Conservation (phyloP, 2,797 vertebrate species). For the Gadopsis marmoratus region DNA sequence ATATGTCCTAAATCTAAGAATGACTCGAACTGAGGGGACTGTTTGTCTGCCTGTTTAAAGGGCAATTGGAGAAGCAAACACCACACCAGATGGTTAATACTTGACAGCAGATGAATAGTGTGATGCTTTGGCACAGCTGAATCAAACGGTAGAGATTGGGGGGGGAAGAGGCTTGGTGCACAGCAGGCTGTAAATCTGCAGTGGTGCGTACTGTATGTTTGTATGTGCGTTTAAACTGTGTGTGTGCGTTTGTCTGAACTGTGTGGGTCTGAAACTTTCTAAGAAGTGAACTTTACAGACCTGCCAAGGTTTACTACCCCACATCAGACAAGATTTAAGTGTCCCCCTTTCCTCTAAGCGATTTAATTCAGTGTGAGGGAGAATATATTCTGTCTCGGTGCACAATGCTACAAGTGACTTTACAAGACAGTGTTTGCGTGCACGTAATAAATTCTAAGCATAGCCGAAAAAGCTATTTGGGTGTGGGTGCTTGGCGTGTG, state of each 20-base stretch:
- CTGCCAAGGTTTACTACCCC: slow-evolving; percentile 63
- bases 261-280: slow-evolving; percentile 18
- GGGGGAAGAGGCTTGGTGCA: slow-evolving; percentile 28
- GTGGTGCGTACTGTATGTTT: slow-evolving; percentile 25
- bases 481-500: not conserved
- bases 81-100: slow-evolving; percentile 52
- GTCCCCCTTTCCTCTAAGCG: slow-evolving; percentile 25
- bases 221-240: slow-evolving; percentile 21
- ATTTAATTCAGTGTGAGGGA: slow-evolving; percentile 48
- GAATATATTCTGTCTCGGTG: slow-evolving; percentile 33
- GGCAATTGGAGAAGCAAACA: slow-evolving; percentile 49
- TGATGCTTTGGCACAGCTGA: slow-evolving; percentile 51
- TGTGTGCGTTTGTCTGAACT: not conserved
- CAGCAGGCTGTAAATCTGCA: slow-evolving; percentile 62
- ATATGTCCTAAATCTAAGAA: slow-evolving; percentile 18
- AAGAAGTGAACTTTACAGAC: slow-evolving; percentile 48
- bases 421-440: slow-evolving; percentile 54
- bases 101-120: slow-evolving; percentile 44
- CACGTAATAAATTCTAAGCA: slow-evolving; percentile 18
- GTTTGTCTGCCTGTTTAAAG: slow-evolving; percentile 43
- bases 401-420: slow-evolving; percentile 35
- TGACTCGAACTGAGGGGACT: slow-evolving; percentile 14
- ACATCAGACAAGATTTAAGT: slow-evolving; percentile 62
- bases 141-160: slow-evolving; percentile 19
- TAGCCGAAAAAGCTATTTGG: not conserved